phyloP scores from a whole-genome alignment of 1,140 invertebrate species.

The Spodoptera frugiperda region DNA sequence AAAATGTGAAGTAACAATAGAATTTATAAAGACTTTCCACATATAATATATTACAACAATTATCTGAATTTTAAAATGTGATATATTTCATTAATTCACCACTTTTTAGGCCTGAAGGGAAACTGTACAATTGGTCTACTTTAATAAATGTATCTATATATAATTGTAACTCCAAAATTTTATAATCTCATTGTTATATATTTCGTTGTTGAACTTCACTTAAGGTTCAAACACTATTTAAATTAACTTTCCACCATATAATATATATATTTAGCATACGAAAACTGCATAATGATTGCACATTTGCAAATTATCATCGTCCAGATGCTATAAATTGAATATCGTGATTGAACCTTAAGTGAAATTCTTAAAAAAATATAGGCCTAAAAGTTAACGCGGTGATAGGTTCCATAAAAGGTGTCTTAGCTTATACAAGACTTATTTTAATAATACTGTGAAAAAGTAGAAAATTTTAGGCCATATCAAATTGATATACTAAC shows the following conservation, averaged over 20 bases:
- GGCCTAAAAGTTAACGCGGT: neutral
- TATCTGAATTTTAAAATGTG: conserved; percentile 13
- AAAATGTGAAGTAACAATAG: conserved; percentile 25
- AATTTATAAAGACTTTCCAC: conserved; percentile 11
- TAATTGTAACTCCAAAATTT: conserved; percentile 11
- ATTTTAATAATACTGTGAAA: conserved; percentile 71
- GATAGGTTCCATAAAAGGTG: conserved; percentile 13
- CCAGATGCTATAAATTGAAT: no score
- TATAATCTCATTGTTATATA: neutral
- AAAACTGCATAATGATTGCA: no score
- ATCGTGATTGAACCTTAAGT: no score
- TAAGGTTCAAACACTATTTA: no score
- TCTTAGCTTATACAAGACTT: conserved; percentile 51
- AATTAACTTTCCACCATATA: no score
- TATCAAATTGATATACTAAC: conserved; percentile 3
- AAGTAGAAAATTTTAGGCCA: conserved; percentile 65
- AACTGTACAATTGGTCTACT: neutral
- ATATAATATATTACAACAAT: conserved; percentile 25
- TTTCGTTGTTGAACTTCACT: no score
- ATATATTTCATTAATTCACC: conserved; percentile 14
- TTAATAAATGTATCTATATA: conserved; percentile 2
- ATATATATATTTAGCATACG: no score
- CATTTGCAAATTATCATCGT: no score
- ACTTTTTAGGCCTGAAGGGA: conserved; percentile 18
- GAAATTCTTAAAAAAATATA: no score